phyloP scores from a whole-genome alignment of 2,888 invertebrate species.

The Neoaliturus tenellus region DNA sequence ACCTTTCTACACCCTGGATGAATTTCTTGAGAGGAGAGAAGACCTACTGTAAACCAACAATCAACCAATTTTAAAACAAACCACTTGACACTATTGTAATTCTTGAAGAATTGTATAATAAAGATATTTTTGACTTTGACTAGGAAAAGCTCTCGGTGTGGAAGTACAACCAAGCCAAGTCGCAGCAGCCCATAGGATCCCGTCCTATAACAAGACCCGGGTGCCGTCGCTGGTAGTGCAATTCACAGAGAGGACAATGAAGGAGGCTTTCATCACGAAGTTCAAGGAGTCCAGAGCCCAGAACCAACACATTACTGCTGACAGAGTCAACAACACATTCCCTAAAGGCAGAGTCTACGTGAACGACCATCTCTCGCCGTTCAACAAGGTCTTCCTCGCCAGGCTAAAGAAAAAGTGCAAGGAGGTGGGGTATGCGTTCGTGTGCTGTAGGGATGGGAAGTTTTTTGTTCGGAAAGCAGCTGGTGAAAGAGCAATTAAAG shows the following conservation, averaged over 20 bases:
- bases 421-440: neutral
- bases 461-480: neutral
- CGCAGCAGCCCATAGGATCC: too few relatives aligned
- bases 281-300: neutral
- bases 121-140: too few relatives aligned
- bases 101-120: too few relatives aligned
- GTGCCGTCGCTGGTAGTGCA: too few relatives aligned
- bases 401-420: slow-evolving; percentile 16
- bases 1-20: too few relatives aligned
- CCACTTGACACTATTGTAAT: too few relatives aligned
- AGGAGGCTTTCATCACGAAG: slow-evolving; percentile 26
- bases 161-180: too few relatives aligned
- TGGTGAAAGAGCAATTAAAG: slow-evolving; percentile 8
- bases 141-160: too few relatives aligned
- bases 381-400: slow-evolving; percentile 26
- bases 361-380: slow-evolving; percentile 36
- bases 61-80: too few relatives aligned
- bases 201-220: too few relatives aligned
- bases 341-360: slow-evolving; percentile 12
- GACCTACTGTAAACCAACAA: too few relatives aligned
- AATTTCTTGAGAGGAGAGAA: too few relatives aligned
- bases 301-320: neutral
- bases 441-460: slow-evolving; percentile 1
- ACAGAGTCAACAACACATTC: slow-evolving; percentile 18
- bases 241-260: neutral